Conservation (phyloP, 2,113 vertebrate species). For the Zapus hudsonius region DNA sequence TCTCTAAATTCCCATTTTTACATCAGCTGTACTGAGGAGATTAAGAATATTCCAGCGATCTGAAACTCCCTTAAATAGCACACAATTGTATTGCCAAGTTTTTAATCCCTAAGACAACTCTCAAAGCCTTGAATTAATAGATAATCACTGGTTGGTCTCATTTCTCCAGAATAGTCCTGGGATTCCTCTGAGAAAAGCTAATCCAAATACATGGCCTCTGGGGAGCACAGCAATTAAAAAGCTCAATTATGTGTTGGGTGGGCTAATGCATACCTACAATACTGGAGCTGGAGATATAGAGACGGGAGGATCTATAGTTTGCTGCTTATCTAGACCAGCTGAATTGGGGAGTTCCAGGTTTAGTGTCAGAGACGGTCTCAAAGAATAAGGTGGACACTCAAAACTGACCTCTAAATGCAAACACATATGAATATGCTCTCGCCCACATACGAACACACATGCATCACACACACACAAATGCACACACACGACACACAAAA, state of each 20-base stretch:
- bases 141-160: background rate
- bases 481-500: too few species aligned
- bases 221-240: background rate
- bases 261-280: too few species aligned
- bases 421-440: too few species aligned
- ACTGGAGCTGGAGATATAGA: too few species aligned
- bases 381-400: background rate
- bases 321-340: background rate
- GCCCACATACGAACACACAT: too few species aligned
- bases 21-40: background rate
- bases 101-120: background rate
- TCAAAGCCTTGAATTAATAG: background rate
- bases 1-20: constrained; percentile 41
- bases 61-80: constrained; percentile 26
- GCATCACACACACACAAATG: too few species aligned
- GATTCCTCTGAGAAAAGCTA: background rate
- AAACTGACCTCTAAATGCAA: too few species aligned
- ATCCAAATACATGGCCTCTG: background rate
- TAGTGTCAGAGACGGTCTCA: too few species aligned
- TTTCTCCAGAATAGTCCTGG: background rate
- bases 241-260: background rate
- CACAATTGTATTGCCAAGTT: background rate
- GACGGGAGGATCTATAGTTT: too few species aligned
- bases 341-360: too few species aligned
- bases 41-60: background rate